Evolutionary conservation across 1,140 invertebrate species (phyloP), one percentile per base, ranked within the genome.

Genomic region (Dreissena rostriformis): DNA sequence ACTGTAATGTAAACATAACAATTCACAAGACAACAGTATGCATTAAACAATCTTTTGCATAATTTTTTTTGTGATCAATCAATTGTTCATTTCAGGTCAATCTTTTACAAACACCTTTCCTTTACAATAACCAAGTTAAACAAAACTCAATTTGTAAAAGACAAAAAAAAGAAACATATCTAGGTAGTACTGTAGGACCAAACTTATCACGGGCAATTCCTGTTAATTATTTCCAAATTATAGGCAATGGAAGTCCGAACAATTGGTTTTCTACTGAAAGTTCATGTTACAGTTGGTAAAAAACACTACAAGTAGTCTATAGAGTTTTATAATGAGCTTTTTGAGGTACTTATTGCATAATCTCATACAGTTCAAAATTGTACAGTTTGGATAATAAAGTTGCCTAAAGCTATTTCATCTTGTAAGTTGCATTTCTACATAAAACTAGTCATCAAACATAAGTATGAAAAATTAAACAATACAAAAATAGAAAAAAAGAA

Each of bases 321-420:
- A 19, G 17, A 61, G 17, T n/a, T 19, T 19, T 61, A n/a, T 14
- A 57, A 57, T 61, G 57, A 61, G 57, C 57, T 39, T 61, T 61
- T 76, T 79, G 77, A 79, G 77, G 77, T 79, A 79, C 70, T 28
- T 49, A 79, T 39, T 39, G 2, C 22, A 79, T 79, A 79, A 79
- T 79, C 77, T 79, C 77, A 79, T 79, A 61, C 22, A n/a, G 17
- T 24, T 24, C 17, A 61, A 61, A 14, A 61, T 61, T 61, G 57
- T 61, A 61, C 57, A 61, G 57, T 19, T n/a, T 61, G 57, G 17
- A n/a, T n/a, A n/a, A 61, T 6, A 61, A 19, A 53, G 29, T 71
- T 39, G 11, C 22, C 29, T 79, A 79, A 79, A 79, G 77, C 77
- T 79, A 79, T 55, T 79, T 17, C 52, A 70, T 79, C 26, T 67